Percentiles rank a stretch among this genome's conserved stretches.
Evolutionary conservation across 1,140 invertebrate genomes (phyloP).

Genomic region (Acyrthosiphon pisum): DNA sequence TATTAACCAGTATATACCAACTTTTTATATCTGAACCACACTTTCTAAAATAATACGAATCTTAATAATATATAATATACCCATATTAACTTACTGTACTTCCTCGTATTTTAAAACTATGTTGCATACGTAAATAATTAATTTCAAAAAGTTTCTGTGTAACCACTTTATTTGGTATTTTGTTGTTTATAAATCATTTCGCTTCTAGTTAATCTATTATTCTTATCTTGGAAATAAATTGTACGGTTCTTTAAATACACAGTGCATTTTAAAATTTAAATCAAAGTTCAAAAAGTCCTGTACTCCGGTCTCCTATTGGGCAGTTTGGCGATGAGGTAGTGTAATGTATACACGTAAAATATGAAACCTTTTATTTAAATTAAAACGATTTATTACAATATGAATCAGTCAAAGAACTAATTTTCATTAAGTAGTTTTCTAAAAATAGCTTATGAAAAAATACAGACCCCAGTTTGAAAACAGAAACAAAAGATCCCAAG

Average conservation of each 20-base stretch:
- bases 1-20: background rate
- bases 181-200: background rate
- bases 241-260: background rate
- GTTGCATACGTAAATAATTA: background rate
- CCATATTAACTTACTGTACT: background rate
- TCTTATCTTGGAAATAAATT: background rate
- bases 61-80: background rate
- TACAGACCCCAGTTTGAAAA: background rate
- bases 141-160: background rate
- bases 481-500: constrained; percentile 25
- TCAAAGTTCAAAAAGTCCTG: background rate
- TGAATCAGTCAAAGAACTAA: background rate
- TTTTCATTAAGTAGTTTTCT: constrained; percentile 37
- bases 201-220: background rate
- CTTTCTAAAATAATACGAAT: background rate
- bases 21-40: background rate
- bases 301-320: background rate
- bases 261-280: background rate
- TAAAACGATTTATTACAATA: constrained; percentile 38
- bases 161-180: background rate
- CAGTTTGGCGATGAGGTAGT: background rate
- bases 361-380: background rate
- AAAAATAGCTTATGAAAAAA: constrained; percentile 36
- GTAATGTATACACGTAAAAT: background rate
- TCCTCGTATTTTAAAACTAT: background rate